phyloP scores from a whole-genome alignment of 2,888 invertebrate genomes.

The Eupithecia vulgata region DNA sequence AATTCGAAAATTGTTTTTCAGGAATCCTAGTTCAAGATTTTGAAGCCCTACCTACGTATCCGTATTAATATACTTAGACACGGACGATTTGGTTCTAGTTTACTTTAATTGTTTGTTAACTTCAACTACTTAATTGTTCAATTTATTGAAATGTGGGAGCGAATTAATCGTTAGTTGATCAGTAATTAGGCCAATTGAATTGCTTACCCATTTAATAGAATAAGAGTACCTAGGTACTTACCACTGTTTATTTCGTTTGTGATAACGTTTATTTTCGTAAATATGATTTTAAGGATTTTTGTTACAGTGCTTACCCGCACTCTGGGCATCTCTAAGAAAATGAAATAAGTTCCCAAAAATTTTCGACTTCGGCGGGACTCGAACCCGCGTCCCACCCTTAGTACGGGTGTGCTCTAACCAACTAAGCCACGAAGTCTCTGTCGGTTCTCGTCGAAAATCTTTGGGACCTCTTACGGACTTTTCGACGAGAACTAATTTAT shows the following conservation, averaged over 20 bases:
- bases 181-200: conserved; percentile 35
- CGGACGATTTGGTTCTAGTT: background rate
- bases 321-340: too few relatives aligned
- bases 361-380: too few relatives aligned
- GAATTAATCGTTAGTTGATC: conserved; percentile 29
- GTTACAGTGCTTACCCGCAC: too few relatives aligned
- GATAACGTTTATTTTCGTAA: background rate
- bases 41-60: background rate
- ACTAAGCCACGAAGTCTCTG: too few relatives aligned
- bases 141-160: conserved; percentile 25
- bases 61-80: background rate
- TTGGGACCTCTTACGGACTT: too few relatives aligned
- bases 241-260: background rate
- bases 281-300: too few relatives aligned
- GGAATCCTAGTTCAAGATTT: background rate
- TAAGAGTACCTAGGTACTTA: background rate
- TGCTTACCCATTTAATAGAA: background rate
- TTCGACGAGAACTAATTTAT: too few relatives aligned
- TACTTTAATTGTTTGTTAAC: background rate
- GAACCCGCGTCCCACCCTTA: too few relatives aligned
- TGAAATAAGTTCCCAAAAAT: too few relatives aligned
- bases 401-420: too few relatives aligned
- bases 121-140: background rate
- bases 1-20: background rate
- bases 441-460: too few relatives aligned